These are phyloP conservation scores for Laothoe populi DNA, from an alignment of 2,888 invertebrate genomes.

Conservation along the genomic window DNA sequence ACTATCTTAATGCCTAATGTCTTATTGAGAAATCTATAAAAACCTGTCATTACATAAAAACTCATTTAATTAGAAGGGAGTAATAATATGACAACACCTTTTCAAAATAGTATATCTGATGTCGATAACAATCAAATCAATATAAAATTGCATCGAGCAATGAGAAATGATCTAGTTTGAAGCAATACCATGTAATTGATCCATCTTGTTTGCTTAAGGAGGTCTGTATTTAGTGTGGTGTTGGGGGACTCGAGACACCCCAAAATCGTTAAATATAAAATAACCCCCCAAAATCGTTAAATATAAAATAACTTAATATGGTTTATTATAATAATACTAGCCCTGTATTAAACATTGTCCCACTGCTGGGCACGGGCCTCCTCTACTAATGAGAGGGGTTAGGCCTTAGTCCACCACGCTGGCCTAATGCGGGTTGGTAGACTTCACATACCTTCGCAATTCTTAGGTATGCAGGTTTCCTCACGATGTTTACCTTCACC, in stretches of 20 bases:
- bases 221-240: background rate
- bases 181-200: background rate
- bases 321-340: no score
- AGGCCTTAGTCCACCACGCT: no score
- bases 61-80: background rate
- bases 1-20: no score
- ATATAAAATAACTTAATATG: background rate
- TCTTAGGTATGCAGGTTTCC: no score
- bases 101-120: background rate
- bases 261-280: no score
- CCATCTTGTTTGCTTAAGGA: background rate
- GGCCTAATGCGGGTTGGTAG: no score
- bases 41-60: background rate
- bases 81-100: background rate
- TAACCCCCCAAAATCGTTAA: no score
- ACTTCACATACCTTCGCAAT: no score
- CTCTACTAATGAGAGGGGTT: no score
- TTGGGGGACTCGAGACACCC: background rate
- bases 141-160: background rate
- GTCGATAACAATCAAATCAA: background rate
- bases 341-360: no score
- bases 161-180: conserved; percentile 1
- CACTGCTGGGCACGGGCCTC: no score
- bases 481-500: no score
- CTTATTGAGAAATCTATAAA: background rate